Conservation (phyloP, 1,140 invertebrate species). For the Planococcus citri region DNA sequence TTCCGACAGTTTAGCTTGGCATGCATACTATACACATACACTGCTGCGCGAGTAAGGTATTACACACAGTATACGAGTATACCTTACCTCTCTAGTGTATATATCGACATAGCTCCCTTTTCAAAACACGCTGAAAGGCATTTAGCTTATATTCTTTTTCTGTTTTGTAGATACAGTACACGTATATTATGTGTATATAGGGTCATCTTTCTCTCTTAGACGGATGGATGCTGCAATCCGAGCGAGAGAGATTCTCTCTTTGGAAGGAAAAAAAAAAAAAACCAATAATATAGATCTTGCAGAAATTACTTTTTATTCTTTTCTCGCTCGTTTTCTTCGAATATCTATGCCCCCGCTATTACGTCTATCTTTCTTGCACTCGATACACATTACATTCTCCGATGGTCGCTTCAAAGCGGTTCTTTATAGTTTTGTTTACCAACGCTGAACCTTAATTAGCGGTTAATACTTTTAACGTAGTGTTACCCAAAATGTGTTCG, state of each 20-base stretch:
- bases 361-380: too few relatives aligned
- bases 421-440: conserved; percentile 17
- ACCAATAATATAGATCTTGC: conserved; percentile 19
- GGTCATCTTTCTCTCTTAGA: too few relatives aligned
- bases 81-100: too few relatives aligned
- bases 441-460: conserved; percentile 19
- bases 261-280: conserved; percentile 21
- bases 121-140: conserved; percentile 14
- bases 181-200: too few relatives aligned
- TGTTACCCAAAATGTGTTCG: neutral
- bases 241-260: too few relatives aligned
- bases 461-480: conserved; percentile 5
- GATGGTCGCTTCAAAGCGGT: conserved; percentile 1
- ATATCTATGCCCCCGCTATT: too few relatives aligned
- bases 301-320: conserved; percentile 12
- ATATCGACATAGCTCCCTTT: conserved; percentile 7
- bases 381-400: too few relatives aligned
- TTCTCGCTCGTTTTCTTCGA: neutral
- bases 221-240: too few relatives aligned
- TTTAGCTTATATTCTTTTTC: conserved; percentile 7
- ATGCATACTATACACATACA: too few relatives aligned
- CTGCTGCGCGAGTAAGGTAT: neutral
- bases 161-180: too few relatives aligned
- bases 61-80: neutral
- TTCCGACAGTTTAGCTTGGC: conserved; percentile 18